These are phyloP conservation scores for Drosophila dives DNA, from an alignment of 2,888 invertebrate genomes.

Conservation along the genomic window DNA sequence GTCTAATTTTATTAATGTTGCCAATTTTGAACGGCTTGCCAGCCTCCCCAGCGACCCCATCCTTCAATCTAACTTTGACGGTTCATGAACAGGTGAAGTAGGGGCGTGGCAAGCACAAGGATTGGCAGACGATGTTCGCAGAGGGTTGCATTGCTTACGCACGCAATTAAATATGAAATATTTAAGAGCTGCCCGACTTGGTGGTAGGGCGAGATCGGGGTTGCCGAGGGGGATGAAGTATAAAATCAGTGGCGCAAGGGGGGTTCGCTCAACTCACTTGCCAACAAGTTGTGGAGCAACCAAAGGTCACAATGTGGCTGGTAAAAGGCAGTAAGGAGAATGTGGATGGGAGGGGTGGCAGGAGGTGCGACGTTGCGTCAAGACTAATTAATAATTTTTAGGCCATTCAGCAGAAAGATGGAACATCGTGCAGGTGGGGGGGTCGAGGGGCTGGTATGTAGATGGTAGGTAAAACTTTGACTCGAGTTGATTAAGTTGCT, in stretches of 20 bases:
- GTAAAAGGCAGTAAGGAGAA: background rate
- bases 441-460: background rate
- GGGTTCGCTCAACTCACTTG: conserved; percentile 25
- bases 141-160: conserved; percentile 68
- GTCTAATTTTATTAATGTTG: conserved; percentile 82
- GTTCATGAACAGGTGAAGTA: conserved; percentile 40
- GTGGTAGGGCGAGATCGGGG: background rate
- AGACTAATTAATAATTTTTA: conserved; percentile 77
- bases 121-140: background rate
- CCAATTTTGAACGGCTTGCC: conserved; percentile 63
- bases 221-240: background rate
- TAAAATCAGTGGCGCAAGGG: background rate
- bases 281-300: conserved; percentile 34
- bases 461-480: conserved; percentile 54
- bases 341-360: background rate
- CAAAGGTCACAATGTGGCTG: conserved; percentile 16
- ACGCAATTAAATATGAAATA: conserved; percentile 82
- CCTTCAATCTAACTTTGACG: background rate
- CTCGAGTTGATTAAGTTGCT: conserved; percentile 71
- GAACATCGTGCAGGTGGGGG: background rate
- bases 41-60: background rate
- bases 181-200: conserved; percentile 49
- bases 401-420: conserved; percentile 71
- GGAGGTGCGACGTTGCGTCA: conserved; percentile 14
- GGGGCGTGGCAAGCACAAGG: background rate